A percentile compares a stretch with the other conserved stretches of the same genome.
Evolutionary conservation across 1,140 invertebrate genomes (phyloP).

Genomic region (Drosophila guanche): DNA sequence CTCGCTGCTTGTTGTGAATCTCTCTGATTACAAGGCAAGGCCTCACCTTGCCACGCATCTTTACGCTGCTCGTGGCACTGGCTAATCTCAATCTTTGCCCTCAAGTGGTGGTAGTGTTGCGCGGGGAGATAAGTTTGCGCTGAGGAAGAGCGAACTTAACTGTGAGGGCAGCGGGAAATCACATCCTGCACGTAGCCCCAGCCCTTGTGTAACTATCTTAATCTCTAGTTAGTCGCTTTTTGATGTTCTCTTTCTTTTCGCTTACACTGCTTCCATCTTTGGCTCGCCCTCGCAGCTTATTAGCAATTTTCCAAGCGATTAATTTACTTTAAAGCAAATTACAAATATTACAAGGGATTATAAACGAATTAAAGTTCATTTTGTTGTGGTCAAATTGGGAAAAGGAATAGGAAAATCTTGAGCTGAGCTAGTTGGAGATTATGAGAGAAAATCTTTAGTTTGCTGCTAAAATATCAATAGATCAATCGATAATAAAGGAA

Average conservation of each 20-base stretch:
- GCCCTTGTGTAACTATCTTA: constrained; percentile 46
- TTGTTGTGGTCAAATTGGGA: not conserved
- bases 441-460: too few species aligned
- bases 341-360: not conserved
- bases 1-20: not conserved
- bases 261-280: not conserved
- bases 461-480: too few species aligned
- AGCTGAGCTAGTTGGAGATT: too few species aligned
- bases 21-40: constrained; percentile 30
- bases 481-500: not conserved
- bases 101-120: not conserved
- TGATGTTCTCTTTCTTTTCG: constrained; percentile 31
- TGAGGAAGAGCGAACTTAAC: not conserved
- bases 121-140: constrained; percentile 25
- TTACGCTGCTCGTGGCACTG: constrained; percentile 1
- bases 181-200: constrained; percentile 23
- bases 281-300: constrained; percentile 30
- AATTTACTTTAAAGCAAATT: constrained; percentile 53
- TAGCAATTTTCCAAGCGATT: constrained; percentile 73
- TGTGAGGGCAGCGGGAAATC: constrained; percentile 7
- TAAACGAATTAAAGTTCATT: not conserved
- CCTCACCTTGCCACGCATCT: constrained; percentile 32
- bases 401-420: not conserved
- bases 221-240: constrained; percentile 50
- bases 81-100: constrained; percentile 50